Conservation (phyloP, 2,113 vertebrate genomes). For the Columba livia region DNA sequence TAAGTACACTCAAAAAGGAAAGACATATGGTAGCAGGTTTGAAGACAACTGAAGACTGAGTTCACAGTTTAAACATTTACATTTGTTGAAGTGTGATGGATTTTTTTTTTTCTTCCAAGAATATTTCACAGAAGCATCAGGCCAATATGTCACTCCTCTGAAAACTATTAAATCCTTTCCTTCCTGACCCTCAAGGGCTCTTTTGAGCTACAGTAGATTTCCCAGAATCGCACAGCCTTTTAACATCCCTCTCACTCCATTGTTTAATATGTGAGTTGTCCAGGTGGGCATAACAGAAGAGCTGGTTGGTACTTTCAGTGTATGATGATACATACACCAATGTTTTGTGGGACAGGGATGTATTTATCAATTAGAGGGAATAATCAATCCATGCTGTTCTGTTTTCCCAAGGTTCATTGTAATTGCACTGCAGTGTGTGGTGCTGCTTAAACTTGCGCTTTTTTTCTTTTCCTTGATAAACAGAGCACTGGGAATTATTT, state of each 20-base stretch:
- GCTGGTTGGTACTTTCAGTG: background rate
- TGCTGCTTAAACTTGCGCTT: background rate
- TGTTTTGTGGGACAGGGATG: background rate
- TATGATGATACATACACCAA: background rate
- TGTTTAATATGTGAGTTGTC: background rate
- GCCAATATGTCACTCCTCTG: constrained; percentile 2
- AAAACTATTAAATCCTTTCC: constrained; percentile 26
- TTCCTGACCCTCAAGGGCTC: background rate
- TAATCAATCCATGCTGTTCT: background rate
- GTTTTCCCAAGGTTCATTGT: background rate
- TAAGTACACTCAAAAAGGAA: constrained; percentile 62
- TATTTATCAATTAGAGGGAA: background rate
- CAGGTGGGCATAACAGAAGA: background rate
- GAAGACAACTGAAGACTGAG: constrained; percentile 62
- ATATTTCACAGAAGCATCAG: constrained; percentile 38
- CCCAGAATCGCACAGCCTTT: background rate
- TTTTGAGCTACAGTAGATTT: background rate
- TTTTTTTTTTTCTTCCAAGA: constrained; percentile 52
- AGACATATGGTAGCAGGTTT: constrained; percentile 66
- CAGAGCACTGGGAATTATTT: background rate
- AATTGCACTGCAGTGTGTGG: background rate
- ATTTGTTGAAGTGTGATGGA: constrained; percentile 67
- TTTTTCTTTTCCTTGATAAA: background rate
- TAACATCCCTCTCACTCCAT: background rate
- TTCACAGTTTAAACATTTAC: constrained; percentile 72